Evolutionary conservation across 2,797 vertebrate species (phyloP), one percentile per base, ranked within the genome.

Genomic region (Sibirionetta formosa): DNA sequence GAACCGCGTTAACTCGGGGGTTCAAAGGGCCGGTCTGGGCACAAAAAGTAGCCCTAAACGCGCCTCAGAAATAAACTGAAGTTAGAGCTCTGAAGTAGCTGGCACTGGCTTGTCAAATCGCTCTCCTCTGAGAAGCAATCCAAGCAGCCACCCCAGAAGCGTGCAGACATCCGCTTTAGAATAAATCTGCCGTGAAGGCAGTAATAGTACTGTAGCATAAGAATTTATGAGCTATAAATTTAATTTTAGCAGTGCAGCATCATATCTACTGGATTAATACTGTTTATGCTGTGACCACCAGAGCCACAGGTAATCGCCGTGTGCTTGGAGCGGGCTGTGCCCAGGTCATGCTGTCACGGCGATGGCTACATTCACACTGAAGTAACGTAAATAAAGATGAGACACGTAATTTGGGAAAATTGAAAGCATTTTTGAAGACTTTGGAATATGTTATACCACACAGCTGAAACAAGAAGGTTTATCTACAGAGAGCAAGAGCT

Each of bases 81-180:
- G 70, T 68, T 66, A 27, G 70, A 36, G 61, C 65, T 91, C 65
- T 79, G 53, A 95, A 95, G 71, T 75, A 53, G 53, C 50, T 83
- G 65, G 69, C 82, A 78, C 91, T 29, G 48, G 9, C 77, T 94
- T 91, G 80, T 42, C 82, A 92, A 83, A 90, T 90, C n/a, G 11
- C 35, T 75, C 81, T 83, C 73, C 87, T 71, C 87, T 31, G 15
- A 78, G 90, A 83, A 81, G 77, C 94, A 79, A 86, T 65, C 80
- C 70, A 58, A 65, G 54, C 40, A 72, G 88, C 68, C 78, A 70
- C 89, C 66, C 79, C 40, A 68, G 80, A 91, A 83, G 78, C 85
- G 46, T 90, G 76, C 76, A 69, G 50, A 48, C 57, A 56, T 71
- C 82, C 6, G 0, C 66, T 94, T 82, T 78, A 69, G 10, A 88